phyloP scores from a whole-genome alignment of 2,113 vertebrate species.

The Protomyctophum bolini region DNA sequence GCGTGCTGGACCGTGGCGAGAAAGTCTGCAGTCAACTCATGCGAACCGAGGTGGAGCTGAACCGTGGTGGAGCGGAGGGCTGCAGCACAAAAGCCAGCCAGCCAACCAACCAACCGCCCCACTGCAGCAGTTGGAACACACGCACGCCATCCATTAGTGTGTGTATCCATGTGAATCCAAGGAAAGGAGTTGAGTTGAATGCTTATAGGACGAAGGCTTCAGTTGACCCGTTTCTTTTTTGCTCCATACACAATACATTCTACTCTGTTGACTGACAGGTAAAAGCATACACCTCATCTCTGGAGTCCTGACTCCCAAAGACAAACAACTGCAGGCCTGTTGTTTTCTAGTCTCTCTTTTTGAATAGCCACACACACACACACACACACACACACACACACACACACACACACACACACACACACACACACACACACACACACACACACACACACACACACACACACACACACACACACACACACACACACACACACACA shows the following conservation, averaged over 20 bases:
- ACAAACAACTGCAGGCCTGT: constrained; percentile 5
- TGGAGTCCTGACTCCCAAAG: constrained; percentile 5
- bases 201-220: constrained; percentile 3
- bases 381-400: no score
- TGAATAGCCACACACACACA: no score
- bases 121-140: constrained; percentile 10
- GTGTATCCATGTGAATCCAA: constrained; percentile 34
- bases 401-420: no score
- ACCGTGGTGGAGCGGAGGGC: constrained; percentile 26
- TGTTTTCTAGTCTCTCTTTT: no score
- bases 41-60: constrained; percentile 31
- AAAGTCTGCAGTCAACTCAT: constrained; percentile 52
- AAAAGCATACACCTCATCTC: constrained; percentile 1
- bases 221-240: constrained; percentile 3
- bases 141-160: constrained; percentile 35
- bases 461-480: no score
- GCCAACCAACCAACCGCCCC: constrained; percentile 16
- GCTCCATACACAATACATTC: neutral
- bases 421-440: no score
- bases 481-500: neutral
- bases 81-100: constrained; percentile 25
- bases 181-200: neutral
- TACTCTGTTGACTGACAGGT: neutral
- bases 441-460: no score
- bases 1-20: constrained; percentile 21